A percentile compares a stretch with the other conserved stretches of the same genome.
Conservation (phyloP, 2,113 vertebrate genomes). For the Pseudorhombus dupliciocellatus region DNA sequence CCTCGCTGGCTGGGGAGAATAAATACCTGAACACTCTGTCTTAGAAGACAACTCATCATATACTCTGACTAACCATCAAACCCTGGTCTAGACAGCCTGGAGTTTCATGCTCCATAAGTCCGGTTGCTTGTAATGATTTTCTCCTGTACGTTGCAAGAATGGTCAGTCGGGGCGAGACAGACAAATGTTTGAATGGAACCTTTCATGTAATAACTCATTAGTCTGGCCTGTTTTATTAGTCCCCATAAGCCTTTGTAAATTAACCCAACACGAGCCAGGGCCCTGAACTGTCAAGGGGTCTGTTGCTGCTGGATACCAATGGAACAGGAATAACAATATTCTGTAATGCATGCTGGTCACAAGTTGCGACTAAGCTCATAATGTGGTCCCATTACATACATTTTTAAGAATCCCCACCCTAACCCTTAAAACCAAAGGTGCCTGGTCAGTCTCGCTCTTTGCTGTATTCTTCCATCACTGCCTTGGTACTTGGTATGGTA, state of each 20-base stretch:
- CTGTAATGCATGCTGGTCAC: constrained; percentile 20
- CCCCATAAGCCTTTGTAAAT: constrained; percentile 4
- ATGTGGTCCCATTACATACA: constrained; percentile 22
- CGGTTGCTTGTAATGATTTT: constrained; percentile 16
- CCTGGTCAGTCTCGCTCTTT: constrained; percentile 49
- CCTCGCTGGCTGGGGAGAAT: constrained; percentile 92
- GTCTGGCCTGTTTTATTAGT: constrained; percentile 17
- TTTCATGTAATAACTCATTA: constrained; percentile 18
- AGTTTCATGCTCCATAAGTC: constrained; percentile 20
- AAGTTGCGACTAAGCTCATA: constrained; percentile 27
- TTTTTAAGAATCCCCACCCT: constrained; percentile 23
- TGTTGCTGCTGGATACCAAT: constrained; percentile 17
- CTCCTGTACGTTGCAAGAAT: constrained; percentile 13
- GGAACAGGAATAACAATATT: constrained; percentile 22
- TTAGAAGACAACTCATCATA: constrained; percentile 61
- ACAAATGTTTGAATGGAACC: constrained; percentile 23
- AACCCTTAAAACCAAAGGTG: constrained; percentile 78
- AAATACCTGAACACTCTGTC: constrained; percentile 93
- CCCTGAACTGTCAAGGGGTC: constrained; percentile 3
- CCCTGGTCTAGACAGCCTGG: constrained; percentile 3
- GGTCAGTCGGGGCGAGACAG: constrained; percentile 2
- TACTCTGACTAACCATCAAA: constrained; percentile 38
- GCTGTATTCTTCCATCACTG: constrained; percentile 42
- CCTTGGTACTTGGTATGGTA: constrained; percentile 57
- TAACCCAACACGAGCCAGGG: constrained; percentile 19